Evolutionary conservation across 2,888 invertebrate genomes (phyloP), one percentile per base, ranked within the genome.

Genomic region (Blomia tropicalis): DNA sequence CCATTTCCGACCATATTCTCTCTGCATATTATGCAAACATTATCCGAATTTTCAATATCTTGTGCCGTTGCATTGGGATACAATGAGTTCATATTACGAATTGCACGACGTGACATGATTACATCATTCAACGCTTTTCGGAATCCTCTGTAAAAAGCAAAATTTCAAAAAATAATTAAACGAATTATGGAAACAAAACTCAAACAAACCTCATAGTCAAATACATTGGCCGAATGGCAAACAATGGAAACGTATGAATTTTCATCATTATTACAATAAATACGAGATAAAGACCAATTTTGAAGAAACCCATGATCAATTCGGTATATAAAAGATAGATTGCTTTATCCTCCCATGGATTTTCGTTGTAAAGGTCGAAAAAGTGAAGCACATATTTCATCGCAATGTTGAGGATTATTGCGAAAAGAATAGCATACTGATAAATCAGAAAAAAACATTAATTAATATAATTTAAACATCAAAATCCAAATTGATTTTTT

Each of bases 311-410:
- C 77, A 96, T 89, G 41, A 92, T 81, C 63, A 99, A 79, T 75
- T 99, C 98, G 0, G 93, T 89, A 73, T 98, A 96, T 1, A 99
- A 78, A 43, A 99, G 77, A 71, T 92, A 96, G 0, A 96, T 93
- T 11, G 96, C 95, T 75, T 99, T 99, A 74, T 90, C 92, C 74
- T 99, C 98, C 98, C 98, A 99, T 0, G 95, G 95, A 47, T 87
- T 88, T 72, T 96, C 92, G 76, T 85, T 85, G 71, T 85, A 84
- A 4, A 91, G 79, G 72, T 93, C 92, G 65, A 90, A 82, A 2
- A 87, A 83, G 73, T 93, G 92, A 32, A 88, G 76, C 27, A 84
- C 77, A 72, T 92, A 91, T 73, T 99, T 98, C 67, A 95, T 87
- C 58, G 85, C 80, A 64, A 92, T 91, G 75, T 93, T 95, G 61